Conservation (phyloP, 2,797 vertebrate species). For the Myiotriccus ornatus region DNA sequence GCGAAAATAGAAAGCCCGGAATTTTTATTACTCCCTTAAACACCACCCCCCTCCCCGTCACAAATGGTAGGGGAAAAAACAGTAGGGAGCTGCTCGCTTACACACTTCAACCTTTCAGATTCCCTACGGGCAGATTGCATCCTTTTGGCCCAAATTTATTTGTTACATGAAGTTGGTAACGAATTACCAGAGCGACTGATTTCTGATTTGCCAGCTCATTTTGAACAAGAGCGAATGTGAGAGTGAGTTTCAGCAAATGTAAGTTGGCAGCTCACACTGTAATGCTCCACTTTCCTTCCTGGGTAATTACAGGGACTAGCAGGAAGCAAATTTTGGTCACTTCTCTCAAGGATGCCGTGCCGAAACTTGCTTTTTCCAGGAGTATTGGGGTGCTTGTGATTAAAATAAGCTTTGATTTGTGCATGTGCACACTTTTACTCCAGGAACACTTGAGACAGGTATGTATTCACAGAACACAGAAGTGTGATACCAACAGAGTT, state of each 20-base stretch:
- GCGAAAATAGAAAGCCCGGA: neutral
- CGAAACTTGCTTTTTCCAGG: constrained; percentile 18
- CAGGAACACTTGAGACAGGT: neutral
- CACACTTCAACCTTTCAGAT: neutral
- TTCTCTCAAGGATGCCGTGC: neutral
- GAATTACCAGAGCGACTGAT: neutral
- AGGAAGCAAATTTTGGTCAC: neutral
- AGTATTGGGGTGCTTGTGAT: neutral
- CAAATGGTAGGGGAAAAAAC: neutral
- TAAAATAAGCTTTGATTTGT: constrained; percentile 30
- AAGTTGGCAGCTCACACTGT: neutral
- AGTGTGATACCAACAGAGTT: neutral
- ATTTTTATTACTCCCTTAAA: neutral
- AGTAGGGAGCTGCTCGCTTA: neutral
- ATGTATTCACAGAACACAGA: neutral
- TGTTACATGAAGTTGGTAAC: neutral
- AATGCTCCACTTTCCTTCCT: neutral
- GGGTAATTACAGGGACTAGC: constrained; percentile 19
- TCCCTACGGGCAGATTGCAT: neutral
- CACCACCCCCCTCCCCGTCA: neutral
- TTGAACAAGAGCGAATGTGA: neutral
- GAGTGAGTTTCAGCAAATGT: neutral
- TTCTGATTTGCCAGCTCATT: neutral
- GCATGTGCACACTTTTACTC: neutral
- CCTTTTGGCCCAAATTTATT: neutral